A percentile compares a stretch with the other conserved stretches of the same genome.
Evolutionary conservation across 2,888 invertebrate genomes (phyloP).

Genomic region (Unio delphinus): DNA sequence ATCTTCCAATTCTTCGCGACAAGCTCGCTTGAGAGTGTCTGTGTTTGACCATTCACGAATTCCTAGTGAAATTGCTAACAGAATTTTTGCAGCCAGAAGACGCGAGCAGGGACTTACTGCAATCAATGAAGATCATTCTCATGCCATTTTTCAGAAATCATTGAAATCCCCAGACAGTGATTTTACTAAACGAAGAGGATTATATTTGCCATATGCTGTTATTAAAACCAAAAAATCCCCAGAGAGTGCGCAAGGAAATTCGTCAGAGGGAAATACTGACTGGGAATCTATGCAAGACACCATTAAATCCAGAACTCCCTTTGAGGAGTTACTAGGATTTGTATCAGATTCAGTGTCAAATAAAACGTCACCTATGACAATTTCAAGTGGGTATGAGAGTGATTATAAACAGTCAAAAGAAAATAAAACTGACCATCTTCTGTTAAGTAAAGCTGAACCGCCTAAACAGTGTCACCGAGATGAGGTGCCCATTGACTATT

Average conservation of each 20-base stretch:
- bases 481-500: constrained; percentile 27
- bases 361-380: constrained; percentile 43
- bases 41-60: constrained; percentile 40
- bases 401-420: constrained; percentile 43
- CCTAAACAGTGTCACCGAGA: constrained; percentile 1
- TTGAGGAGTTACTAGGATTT: constrained; percentile 32
- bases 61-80: constrained; percentile 24
- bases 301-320: constrained; percentile 22
- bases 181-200: constrained; percentile 15
- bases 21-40: constrained; percentile 17
- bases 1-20: too few species aligned
- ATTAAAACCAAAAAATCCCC: constrained; percentile 13
- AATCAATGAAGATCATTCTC: constrained; percentile 14
- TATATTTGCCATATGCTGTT: constrained; percentile 19
- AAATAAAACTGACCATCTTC: constrained; percentile 25
- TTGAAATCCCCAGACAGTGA: constrained; percentile 13
- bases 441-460: constrained; percentile 13
- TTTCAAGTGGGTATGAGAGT: constrained; percentile 55
- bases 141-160: constrained; percentile 5
- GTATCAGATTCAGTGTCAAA: constrained; percentile 31
- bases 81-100: constrained; percentile 8
- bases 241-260: constrained; percentile 16
- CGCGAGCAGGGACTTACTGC: constrained; percentile 8
- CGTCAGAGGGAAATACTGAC: constrained; percentile 4
- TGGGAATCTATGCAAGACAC: constrained; percentile 15